phyloP scores from a whole-genome alignment of 2,888 invertebrate genomes.

The Drosophila austrosaltans region DNA sequence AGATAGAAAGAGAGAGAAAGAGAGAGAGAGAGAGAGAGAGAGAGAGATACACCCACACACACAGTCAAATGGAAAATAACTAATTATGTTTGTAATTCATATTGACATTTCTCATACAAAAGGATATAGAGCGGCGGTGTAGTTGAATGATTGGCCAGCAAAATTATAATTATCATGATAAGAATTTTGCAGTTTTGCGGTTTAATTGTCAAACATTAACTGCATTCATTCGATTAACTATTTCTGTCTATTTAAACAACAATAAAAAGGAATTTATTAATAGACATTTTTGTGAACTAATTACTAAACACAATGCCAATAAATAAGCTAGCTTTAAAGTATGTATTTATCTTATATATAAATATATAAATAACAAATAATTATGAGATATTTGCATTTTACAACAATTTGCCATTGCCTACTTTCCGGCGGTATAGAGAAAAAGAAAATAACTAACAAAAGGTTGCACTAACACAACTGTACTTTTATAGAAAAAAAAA shows the following conservation, averaged over 20 bases:
- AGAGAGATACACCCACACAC: not conserved
- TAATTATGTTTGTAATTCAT: slow-evolving; percentile 11
- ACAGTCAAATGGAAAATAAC: slow-evolving; percentile 11
- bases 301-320: too few relatives aligned
- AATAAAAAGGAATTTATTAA: not conserved
- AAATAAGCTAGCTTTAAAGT: too few relatives aligned
- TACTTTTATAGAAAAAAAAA: too few relatives aligned
- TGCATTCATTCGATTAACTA: not conserved
- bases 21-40: too few relatives aligned
- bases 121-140: not conserved
- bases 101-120: slow-evolving; percentile 3
- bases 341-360: too few relatives aligned
- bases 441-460: too few relatives aligned
- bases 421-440: too few relatives aligned
- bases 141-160: not conserved
- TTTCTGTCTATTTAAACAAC: not conserved
- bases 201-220: slow-evolving; percentile 6
- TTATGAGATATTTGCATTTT: too few relatives aligned
- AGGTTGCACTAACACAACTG: too few relatives aligned
- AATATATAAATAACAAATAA: too few relatives aligned
- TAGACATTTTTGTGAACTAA: not conserved
- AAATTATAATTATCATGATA: slow-evolving; percentile 5
- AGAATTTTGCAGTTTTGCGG: slow-evolving; percentile 6
- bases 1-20: not conserved
- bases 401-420: too few relatives aligned